Conservation (phyloP, 2,797 vertebrate genomes). For the Pelobates cultripes region DNA sequence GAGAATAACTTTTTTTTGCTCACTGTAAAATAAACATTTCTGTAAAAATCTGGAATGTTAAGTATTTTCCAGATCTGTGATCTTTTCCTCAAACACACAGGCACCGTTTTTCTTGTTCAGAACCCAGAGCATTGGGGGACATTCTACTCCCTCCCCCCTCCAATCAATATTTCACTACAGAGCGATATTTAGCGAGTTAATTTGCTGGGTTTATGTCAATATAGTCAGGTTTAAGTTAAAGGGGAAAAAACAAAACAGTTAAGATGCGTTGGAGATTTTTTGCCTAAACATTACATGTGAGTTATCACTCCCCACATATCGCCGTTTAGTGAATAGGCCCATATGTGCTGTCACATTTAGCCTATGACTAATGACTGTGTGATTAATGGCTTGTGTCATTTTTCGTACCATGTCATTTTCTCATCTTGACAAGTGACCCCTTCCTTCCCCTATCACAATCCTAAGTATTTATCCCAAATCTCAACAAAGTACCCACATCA, state of each 20-base stretch:
- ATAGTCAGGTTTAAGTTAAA: too few relatives aligned
- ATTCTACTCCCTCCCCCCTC: too few relatives aligned
- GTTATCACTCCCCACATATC: neutral
- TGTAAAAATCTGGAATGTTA: constrained; percentile 48
- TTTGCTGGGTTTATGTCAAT: too few relatives aligned
- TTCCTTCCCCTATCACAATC: constrained; percentile 10
- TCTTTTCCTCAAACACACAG: constrained; percentile 40
- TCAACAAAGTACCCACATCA: constrained; percentile 19
- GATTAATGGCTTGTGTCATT: constrained; percentile 24
- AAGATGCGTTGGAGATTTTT: too few relatives aligned
- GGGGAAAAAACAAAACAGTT: too few relatives aligned
- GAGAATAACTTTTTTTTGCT: constrained; percentile 10
- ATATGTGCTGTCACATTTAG: constrained; percentile 21
- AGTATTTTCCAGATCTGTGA: constrained; percentile 49
- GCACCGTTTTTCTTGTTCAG: constrained; percentile 1
- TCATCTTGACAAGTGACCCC: constrained; percentile 16
- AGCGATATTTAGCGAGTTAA: too few relatives aligned
- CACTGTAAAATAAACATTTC: constrained; percentile 53
- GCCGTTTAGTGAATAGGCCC: constrained; percentile 32
- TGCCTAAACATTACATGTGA: too few relatives aligned
- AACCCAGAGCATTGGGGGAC: neutral
- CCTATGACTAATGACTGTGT: neutral
- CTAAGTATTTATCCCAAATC: constrained; percentile 22
- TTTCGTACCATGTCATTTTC: constrained; percentile 31
- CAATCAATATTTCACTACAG: too few relatives aligned